Conservation (phyloP, 2,797 vertebrate genomes). For the Natrix natrix region DNA sequence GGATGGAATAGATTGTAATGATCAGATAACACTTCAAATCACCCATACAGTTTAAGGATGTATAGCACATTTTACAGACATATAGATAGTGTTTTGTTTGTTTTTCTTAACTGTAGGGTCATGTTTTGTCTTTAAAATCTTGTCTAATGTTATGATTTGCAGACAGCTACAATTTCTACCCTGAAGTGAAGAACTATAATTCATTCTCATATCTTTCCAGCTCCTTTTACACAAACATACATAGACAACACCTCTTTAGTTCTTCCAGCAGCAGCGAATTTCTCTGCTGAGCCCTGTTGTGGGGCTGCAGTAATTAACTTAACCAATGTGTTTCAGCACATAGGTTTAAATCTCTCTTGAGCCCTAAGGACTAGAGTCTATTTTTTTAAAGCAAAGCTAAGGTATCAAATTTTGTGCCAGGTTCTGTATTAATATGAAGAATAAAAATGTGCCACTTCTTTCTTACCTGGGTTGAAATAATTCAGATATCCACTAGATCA, state of each 20-base stretch:
- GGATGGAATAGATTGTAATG: slow-evolving; percentile 79
- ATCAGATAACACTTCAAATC: slow-evolving; percentile 68
- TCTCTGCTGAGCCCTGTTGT: neutral
- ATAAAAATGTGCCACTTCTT: neutral
- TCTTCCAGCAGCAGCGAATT: neutral
- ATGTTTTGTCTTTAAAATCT: slow-evolving; percentile 29
- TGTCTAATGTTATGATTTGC: neutral
- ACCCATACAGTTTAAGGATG: slow-evolving; percentile 28
- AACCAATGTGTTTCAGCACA: neutral
- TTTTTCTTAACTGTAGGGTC: slow-evolving; percentile 15
- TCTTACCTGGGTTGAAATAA: neutral
- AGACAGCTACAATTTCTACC: neutral
- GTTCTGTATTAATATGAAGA: neutral
- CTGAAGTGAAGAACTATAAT: neutral
- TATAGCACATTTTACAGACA: slow-evolving; percentile 1
- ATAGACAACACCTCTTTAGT: neutral
- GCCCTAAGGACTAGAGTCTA: neutral
- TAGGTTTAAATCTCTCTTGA: neutral
- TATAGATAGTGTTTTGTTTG: slow-evolving; percentile 3
- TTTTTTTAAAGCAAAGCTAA: neutral
- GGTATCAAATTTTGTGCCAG: neutral
- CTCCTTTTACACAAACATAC: neutral
- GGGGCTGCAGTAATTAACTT: neutral
- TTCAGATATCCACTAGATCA: neutral
- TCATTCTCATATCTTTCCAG: neutral